Evolutionary conservation across 2,888 invertebrate genomes (phyloP).

Genomic region (Synergus itoensis): DNA sequence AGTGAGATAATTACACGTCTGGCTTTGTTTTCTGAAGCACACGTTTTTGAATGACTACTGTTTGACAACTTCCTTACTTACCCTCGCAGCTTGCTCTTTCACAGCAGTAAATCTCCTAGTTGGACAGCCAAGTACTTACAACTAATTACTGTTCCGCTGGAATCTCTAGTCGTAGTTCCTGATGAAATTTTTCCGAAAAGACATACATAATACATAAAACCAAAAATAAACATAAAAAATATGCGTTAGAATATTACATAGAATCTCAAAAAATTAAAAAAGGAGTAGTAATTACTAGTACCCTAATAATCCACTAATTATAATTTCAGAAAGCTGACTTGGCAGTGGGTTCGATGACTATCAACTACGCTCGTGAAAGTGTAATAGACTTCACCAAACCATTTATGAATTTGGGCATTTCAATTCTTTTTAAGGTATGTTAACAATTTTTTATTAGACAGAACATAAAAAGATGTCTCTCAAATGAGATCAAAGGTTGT

Average conservation of each 20-base stretch:
- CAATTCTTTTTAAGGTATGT: constrained; percentile 89
- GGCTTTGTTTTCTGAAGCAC: background rate
- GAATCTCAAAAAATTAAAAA: no score
- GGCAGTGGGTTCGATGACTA: constrained; percentile 93
- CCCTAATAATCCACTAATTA: background rate
- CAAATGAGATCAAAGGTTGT: constrained; percentile 7
- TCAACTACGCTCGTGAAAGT: constrained; percentile 92
- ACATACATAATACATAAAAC: background rate
- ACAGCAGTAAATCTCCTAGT: constrained; percentile 16
- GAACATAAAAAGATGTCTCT: constrained; percentile 10
- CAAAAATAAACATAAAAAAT: background rate
- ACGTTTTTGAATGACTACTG: background rate
- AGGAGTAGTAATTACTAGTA: no score
- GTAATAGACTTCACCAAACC: constrained; percentile 96
- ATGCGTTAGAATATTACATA: no score
- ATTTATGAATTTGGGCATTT: constrained; percentile 94
- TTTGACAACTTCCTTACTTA: constrained; percentile 22
- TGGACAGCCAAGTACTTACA: constrained; percentile 16
- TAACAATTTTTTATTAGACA: constrained; percentile 20
- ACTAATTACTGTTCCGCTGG: constrained; percentile 21
- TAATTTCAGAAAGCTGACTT: constrained; percentile 88
- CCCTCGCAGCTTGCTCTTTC: constrained; percentile 13
- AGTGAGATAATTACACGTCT: background rate
- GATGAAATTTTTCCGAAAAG: background rate
- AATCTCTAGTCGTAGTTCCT: background rate